Evolutionary conservation across 1,140 invertebrate genomes (phyloP).

Genomic region (Rhynchophorus ferrugineus): DNA sequence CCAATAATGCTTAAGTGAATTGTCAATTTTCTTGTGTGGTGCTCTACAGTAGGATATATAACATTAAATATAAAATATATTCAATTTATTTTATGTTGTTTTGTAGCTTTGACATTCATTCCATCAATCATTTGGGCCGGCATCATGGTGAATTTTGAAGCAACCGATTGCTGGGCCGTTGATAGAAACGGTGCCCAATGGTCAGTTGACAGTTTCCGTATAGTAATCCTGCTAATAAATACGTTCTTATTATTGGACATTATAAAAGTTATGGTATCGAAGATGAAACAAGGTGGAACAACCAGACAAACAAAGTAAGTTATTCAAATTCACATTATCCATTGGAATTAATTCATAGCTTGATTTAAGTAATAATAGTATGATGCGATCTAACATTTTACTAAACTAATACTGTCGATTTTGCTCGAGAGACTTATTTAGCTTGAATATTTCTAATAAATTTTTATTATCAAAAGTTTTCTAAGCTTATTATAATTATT

Average conservation of each 20-base stretch:
- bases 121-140: conserved; percentile 46
- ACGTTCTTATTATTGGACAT: conserved; percentile 46
- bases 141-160: conserved; percentile 40
- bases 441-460: too few species aligned
- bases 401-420: not conserved
- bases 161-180: conserved; percentile 49
- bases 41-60: too few species aligned
- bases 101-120: conserved; percentile 42
- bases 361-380: too few species aligned
- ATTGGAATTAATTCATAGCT: not conserved
- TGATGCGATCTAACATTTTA: too few species aligned
- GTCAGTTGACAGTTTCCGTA: conserved; percentile 47
- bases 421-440: too few species aligned
- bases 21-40: too few species aligned
- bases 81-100: too few species aligned
- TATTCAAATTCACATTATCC: not conserved
- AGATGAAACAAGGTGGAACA: conserved; percentile 44
- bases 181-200: conserved; percentile 46
- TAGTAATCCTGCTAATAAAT: conserved; percentile 47
- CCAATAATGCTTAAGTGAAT: too few species aligned
- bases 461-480: too few species aligned
- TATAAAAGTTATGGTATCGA: conserved; percentile 46
- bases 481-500: too few species aligned
- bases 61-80: too few species aligned
- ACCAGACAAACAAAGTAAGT: conserved; percentile 39